Percentiles rank a stretch among this genome's conserved stretches.
These are phyloP conservation scores for Callimico goeldii DNA, from an alignment of 2,797 vertebrate species.

Conservation along the genomic window DNA sequence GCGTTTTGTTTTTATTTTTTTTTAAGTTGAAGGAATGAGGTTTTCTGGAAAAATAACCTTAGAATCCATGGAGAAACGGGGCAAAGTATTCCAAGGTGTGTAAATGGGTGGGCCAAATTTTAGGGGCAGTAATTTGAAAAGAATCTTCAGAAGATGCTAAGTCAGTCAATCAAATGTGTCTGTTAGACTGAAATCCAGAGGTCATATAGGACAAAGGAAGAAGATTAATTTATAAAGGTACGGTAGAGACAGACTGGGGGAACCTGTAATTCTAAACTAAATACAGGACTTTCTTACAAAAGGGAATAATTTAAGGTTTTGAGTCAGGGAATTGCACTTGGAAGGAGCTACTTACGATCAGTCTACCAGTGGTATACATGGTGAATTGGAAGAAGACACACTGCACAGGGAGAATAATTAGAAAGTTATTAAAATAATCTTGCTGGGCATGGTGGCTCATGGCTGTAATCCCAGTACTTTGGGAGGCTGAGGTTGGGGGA, in stretches of 20 bases:
- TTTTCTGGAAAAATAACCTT: neutral
- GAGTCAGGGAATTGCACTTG: neutral
- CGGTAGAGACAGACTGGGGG: neutral
- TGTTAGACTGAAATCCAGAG: neutral
- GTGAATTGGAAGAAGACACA: slow-evolving; percentile 16
- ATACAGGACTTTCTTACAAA: neutral
- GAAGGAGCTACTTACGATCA: slow-evolving; percentile 11
- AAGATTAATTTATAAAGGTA: neutral
- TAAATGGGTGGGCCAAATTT: neutral
- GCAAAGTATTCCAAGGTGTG: neutral
- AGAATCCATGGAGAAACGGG: neutral
- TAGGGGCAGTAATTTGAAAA: neutral
- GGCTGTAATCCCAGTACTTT: too few relatives aligned
- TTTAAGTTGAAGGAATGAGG: neutral
- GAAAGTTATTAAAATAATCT: slow-evolving; percentile 36
- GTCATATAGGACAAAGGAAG: neutral
- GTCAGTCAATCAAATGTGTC: neutral
- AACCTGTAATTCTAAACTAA: slow-evolving; percentile 19
- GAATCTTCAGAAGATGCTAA: neutral
- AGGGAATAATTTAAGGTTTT: slow-evolving; percentile 6
- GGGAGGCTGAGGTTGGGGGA: too few relatives aligned
- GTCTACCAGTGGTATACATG: neutral
- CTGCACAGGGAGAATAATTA: neutral
- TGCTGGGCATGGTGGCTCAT: too few relatives aligned
- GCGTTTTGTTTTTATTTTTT: neutral